Evolutionary conservation across 2,113 vertebrate species (phyloP), one percentile per base, ranked within the genome.

Genomic region (Thomomys bottae): DNA sequence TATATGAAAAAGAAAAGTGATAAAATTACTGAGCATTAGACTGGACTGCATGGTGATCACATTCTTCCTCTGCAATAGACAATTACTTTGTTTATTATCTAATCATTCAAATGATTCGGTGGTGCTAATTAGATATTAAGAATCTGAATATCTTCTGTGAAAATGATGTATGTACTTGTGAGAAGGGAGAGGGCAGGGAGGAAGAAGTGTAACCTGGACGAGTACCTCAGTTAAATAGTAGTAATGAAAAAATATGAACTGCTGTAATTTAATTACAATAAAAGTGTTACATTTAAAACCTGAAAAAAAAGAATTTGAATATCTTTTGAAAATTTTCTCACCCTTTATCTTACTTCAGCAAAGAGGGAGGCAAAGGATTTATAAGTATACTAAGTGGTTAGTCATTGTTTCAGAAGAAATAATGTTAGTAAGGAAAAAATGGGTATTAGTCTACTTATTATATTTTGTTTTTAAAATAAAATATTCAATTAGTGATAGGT

Each of bases 401-500:
- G 49, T 17, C 36, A 64, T 92, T 76, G 10, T 68, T 84, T 59
- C 30, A 66, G 49, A 17, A 95, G 68, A 72, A 92, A 81, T 94
- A 15, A 40, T 88, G 75, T 91, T 91, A 85, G 24, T 76, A 75
- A 73, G 84, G 67, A 66, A 84, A 83, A 40, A 71, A 5, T 83
- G 2, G 12, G 14, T 77, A 66, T 45, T 80, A 38, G 1, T 87
- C 15, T 89, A 80, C 36, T 80, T 91, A 86, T 57, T 94, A 83
- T 0, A 81, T 71, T 85, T 90, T 84, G 6, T 64, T 94, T 90
- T 89, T 30, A 88, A 94, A 94, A 90, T 76, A 28, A 64, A 68
- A 64, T 90, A 64, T 73, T 95, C n/a, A 88, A 9, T 81, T 93
- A 77, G 77, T 88, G 28, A 40, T 26, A 96, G 64, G 45, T 82